Base-by-base conservation (phyloP, 2,113 vertebrate species). In the Semicossyphus pulcher region DNA sequence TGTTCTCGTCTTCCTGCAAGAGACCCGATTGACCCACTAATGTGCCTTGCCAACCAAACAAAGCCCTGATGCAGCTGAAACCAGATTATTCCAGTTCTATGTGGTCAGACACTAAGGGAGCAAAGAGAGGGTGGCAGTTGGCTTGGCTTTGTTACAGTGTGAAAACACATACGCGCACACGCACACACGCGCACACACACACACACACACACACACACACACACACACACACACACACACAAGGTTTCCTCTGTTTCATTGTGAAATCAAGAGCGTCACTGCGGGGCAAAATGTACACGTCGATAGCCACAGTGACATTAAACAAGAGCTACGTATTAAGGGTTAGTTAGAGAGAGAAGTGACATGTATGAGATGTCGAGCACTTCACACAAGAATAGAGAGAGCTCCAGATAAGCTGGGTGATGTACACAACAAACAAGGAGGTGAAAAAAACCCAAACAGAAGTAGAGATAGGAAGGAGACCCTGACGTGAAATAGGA, bases 1-100 rank as follows among this genome's bases (percentile, higher is more conserved):
- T 86, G 67, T 76, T 39, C 88, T 64, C 75, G 64, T 66, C 18
- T 2, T 41, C 54, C 60, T 44, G 76, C 69, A 66, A 70, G 44
- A 60, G 67, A 83, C 45, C 67, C 14, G 36, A 77, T 20, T 80
- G 83, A 88, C 81, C 85, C 83, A 72, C 62, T 84, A 84, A 78
- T 73, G 70, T 52, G 81, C 62, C 69, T 73, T 74, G 83, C 86
- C 80, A 88, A 74, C 75, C 60, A 41, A 77, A 76, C 72, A 87
- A 58, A 78, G 83, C 79, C 49, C 69, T 39, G 64, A 76, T 85
- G 85, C 88, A 89, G 88, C 74, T 86, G 67, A 86, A 86, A 86
- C 89, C 86, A 89, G 91, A 89, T 86, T 74, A 75, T 87, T 91
- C 91, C 85, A 82, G 90, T 92, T 90, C 62, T 73, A 77, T 82